phyloP scores from a whole-genome alignment of 2,888 invertebrate species.

The Rhogogaster chlorosoma region DNA sequence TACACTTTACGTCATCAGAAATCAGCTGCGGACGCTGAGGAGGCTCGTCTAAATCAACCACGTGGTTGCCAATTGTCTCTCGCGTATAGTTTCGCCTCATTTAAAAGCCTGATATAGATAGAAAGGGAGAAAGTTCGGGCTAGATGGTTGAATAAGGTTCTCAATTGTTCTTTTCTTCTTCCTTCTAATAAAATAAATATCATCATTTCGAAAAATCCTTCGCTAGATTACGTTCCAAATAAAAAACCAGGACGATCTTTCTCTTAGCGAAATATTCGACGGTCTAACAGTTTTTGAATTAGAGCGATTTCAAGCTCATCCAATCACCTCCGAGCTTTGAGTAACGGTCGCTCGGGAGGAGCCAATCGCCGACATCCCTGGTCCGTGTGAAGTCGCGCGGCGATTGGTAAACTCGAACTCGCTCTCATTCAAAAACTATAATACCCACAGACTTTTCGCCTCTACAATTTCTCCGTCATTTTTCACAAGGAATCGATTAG shows the following conservation, averaged over 20 bases:
- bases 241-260: not conserved
- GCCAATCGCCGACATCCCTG: not conserved
- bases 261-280: not conserved
- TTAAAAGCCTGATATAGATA: not conserved
- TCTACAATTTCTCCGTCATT: not conserved
- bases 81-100: not conserved
- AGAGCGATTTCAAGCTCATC: not conserved
- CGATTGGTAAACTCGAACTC: not conserved
- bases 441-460: not conserved
- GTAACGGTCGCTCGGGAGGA: not conserved
- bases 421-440: not conserved
- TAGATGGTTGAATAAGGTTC: not conserved
- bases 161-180: not conserved
- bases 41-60: conserved; percentile 33
- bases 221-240: not conserved
- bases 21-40: conserved; percentile 14
- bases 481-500: not conserved
- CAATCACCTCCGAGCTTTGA: not conserved
- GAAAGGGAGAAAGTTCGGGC: not conserved
- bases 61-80: conserved; percentile 14
- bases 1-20: conserved; percentile 3
- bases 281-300: not conserved
- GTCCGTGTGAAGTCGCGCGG: not conserved
- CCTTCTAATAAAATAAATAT: not conserved
- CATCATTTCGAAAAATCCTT: not conserved